Base-by-base conservation (phyloP, 2,888 invertebrate genomes). In the Clostera curtula region DNA sequence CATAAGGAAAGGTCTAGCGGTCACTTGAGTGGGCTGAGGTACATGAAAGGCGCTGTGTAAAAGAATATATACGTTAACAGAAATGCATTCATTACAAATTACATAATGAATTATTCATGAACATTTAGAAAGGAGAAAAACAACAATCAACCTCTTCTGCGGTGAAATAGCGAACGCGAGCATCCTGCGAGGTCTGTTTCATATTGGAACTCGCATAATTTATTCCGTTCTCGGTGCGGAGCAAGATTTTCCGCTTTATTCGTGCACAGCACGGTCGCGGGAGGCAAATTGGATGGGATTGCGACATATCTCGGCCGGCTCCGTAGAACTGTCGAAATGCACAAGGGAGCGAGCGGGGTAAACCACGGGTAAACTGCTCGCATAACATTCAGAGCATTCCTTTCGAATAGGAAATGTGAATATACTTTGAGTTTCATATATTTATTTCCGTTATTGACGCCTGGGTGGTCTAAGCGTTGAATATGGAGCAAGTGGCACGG, bases 221-320 rank as follows among this genome's bases (percentile, higher is more conserved):
- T 75, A 73, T 79, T 73, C 66, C 61, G 63, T 60, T 54, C 38
- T 37, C 35, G 43, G 23, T 48, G 62, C 51, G 56, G 60, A 60
- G 67, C 56, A 62, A 75, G 70, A 76, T 77, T 79, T 79, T 67
- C 71, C 66, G 73, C 70, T 71, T 76, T 76, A 74, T 70, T 69
- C 70, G 57, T 71, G 68, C 65, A 66, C 64, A 66, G 69, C 60
- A 61, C 60, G 66, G 64, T 57, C 67, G 66, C 66, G 66, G 67
- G 60, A 74, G 69, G 73, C 69, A 76, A 80, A 79, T 79, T 80
- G 76, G 77, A 76, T 70, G 57, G 69, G 71, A 79, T 75, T 77
- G 77, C 71, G 75, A 77, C 74, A 75, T 74, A 79, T 74, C 72
- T 76, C 59, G 58, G 65, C 60, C 65, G 60, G 64, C 67, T 65